Evolutionary conservation across 2,888 invertebrate genomes (phyloP).

Genomic region (Acrobasis consociella): DNA sequence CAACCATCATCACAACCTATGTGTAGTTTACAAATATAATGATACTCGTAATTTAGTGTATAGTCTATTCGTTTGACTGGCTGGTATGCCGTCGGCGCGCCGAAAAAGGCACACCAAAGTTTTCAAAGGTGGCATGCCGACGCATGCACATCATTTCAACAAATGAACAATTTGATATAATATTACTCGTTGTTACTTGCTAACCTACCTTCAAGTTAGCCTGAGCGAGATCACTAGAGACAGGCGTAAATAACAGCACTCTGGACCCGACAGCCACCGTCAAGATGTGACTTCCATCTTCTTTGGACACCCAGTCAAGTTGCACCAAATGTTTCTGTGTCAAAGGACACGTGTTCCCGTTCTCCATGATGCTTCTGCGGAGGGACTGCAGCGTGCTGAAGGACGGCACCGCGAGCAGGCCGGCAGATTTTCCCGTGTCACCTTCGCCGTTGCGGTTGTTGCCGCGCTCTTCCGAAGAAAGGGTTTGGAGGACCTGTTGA

Average conservation of each 20-base stretch:
- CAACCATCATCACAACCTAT: no score
- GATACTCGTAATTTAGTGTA: neutral
- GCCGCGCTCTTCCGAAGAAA: constrained; percentile 89
- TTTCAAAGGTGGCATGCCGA: no score
- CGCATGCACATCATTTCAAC: no score
- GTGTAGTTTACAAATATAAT: no score
- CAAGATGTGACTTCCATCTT: constrained; percentile 98
- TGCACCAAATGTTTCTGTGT: constrained; percentile 97
- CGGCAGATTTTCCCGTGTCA: constrained; percentile 79
- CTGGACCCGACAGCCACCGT: constrained; percentile 98
- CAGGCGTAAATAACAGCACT: constrained; percentile 95
- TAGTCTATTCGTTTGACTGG: no score
- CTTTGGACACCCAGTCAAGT: constrained; percentile 99
- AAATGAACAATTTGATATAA: no score
- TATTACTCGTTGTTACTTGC: neutral
- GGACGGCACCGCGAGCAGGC: constrained; percentile 93
- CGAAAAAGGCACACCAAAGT: no score
- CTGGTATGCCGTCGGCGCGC: no score
- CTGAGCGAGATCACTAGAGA: constrained; percentile 96
- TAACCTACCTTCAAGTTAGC: constrained; percentile 89
- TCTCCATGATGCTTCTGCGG: constrained; percentile 93
- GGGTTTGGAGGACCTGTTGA: constrained; percentile 87
- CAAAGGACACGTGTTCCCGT: constrained; percentile 94
- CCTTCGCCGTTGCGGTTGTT: constrained; percentile 82
- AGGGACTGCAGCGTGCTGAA: constrained; percentile 94